Percentiles rank a stretch among this genome's conserved stretches.
Evolutionary conservation across 1,140 invertebrate genomes (phyloP).

Genomic region (Ruditapes philippinarum): DNA sequence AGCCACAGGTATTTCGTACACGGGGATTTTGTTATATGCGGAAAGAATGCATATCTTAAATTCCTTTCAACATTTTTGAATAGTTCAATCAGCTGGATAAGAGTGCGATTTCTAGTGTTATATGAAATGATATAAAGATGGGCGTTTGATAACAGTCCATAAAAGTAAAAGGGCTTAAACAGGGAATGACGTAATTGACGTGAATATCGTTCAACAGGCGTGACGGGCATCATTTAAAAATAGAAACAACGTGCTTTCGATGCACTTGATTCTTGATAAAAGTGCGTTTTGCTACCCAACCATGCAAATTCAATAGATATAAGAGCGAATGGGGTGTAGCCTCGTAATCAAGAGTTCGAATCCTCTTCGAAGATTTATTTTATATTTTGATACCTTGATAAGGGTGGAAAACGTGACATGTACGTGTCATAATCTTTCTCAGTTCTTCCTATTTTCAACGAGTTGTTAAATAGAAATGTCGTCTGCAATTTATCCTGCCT

Average conservation of each 20-base stretch:
- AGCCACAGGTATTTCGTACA: conserved; percentile 11
- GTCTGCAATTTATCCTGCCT: no score
- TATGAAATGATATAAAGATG: not conserved
- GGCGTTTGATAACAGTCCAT: not conserved
- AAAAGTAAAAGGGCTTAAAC: not conserved
- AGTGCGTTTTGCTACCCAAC: no score
- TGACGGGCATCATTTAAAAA: not conserved
- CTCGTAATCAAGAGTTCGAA: no score
- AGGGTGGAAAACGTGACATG: no score
- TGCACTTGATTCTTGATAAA: no score
- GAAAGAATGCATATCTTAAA: conserved; percentile 1
- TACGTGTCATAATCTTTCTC: no score
- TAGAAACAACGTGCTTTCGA: not conserved
- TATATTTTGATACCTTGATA: no score
- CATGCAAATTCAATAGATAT: no score
- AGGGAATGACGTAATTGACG: not conserved
- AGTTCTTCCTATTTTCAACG: no score
- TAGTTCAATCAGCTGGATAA: conserved; percentile 16
- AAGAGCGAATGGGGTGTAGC: no score
- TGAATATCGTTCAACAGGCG: not conserved
- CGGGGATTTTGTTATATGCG: not conserved
- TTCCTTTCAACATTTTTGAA: conserved; percentile 15
- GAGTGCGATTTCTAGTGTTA: not conserved
- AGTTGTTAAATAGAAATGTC: no score
- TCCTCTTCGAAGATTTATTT: no score